Base-by-base conservation (phyloP, 92 coral and sea anemone species). In the Isaurus tuberculatus region DNA sequence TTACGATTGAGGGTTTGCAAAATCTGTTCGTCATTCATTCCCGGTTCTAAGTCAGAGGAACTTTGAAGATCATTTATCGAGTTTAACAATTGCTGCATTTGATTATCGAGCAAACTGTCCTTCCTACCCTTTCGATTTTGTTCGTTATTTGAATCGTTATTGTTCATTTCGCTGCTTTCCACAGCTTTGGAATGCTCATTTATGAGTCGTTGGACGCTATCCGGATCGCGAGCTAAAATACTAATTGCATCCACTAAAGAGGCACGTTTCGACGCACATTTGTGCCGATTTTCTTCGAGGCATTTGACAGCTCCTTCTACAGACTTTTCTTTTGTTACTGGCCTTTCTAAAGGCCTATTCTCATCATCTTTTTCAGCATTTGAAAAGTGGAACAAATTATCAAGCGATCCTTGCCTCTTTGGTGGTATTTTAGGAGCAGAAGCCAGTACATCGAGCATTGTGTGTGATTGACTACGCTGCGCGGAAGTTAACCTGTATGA, bases 41-140 rank as follows among this genome's bases (percentile, higher is more conserved):
- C 49, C 10, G 75, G 86, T 19, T 64, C 86, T 3, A 70, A 11
- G 25, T 68, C 51, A 9, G 65, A 85, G 57, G 89, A 46, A 8
- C 51, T 72, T 36, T 89, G 91, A n/a, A 89, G 86, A 17, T 89
- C 91, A 43, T 72, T 72, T 48, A 89, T 83, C 27, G 91, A 85
- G 29, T 89, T 85, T 64, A 89, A 42, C 86, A 89, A 53, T 40
- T 84, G 78, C 14, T 89, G 89, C 91, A 89, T 89, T 71, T 89
- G 91, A 72, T 57, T 72, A 29, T 77, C 82, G 8, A 77, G 65
- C 8, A 60, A 58, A 27, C 82, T 77, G 25, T 77, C 30, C 15
- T 58, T 34, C 33, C 75, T 44, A 2, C 14, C 26, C 4, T 43
- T 26, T 33, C 9, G 46, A 29, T 17, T 9, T 29, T 26, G 44